Conservation (phyloP, 2,113 vertebrate species). For the Malurus elegans region DNA sequence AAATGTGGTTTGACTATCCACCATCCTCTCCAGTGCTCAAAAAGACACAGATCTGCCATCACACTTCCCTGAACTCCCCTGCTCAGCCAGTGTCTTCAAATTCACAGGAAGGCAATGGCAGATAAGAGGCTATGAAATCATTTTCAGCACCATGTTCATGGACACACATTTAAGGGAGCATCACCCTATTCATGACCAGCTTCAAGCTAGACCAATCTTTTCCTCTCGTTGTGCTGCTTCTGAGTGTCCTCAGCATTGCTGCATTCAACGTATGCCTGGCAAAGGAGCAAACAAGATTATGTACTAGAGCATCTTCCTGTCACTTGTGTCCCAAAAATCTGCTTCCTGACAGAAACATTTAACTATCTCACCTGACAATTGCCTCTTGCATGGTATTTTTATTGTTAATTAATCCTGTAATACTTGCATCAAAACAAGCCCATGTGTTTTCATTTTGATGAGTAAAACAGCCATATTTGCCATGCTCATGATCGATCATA, state of each 20-base stretch:
- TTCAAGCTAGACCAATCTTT: not conserved
- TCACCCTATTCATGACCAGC: not conserved
- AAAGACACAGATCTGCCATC: not conserved
- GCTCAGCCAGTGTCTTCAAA: not conserved
- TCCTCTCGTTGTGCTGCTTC: not conserved
- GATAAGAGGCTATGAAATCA: not conserved
- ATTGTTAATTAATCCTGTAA: not conserved
- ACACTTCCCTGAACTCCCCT: not conserved
- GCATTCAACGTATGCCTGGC: not conserved
- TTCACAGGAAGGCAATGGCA: rapidly evolving
- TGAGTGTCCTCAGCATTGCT: not conserved
- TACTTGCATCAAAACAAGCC: not conserved
- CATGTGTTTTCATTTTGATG: not conserved
- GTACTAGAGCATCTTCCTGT: not conserved
- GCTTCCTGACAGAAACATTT: not conserved
- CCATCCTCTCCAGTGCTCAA: not conserved
- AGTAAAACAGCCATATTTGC: not conserved
- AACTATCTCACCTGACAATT: not conserved
- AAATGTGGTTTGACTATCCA: not conserved
- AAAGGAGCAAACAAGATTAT: not conserved
- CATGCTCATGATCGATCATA: not conserved
- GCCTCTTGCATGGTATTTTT: not conserved
- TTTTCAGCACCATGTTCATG: not conserved
- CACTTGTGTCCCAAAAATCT: not conserved
- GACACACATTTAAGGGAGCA: not conserved